Base-by-base conservation (phyloP, 1,140 invertebrate genomes). In the Drosophila parabipectinata region DNA sequence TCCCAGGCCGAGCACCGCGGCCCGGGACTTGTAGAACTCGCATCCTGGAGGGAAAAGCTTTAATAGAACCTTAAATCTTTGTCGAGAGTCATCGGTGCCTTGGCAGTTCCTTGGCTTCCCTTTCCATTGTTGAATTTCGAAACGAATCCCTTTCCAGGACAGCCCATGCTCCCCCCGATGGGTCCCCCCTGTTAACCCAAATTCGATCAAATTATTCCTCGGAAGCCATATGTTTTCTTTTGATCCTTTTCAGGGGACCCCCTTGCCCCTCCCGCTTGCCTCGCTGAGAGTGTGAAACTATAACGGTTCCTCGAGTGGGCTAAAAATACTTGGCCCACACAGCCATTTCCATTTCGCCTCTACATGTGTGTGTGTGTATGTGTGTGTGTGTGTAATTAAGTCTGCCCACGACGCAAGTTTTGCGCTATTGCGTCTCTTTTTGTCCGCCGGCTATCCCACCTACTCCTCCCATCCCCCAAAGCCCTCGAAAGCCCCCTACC, bases 361-460 rank as follows among this genome's bases (percentile, higher is more conserved):
- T 30, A 28, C 15, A 28, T 30, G 3, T 34, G 32, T 3, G 4
- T 41, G 39, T 66, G 37, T 0, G 1, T 41, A 4, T 66, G 37
- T 53, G 34, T 56, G 55, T 73, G 52, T 67, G 66, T 77, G 48
- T 64, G 63, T 66, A 87, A 85, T 85, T 87, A 85, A 85, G 82
- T 85, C 78, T 85, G 82, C 82, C 81, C 73, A 78, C 73, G 55
- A 78, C 76, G 62, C 72, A 68, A 76, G 58, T 76, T 83, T 72
- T 83, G 66, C 60, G 62, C 78, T 41, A 30, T 15, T 63, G 58
- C 59, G 18, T 50, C 47, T 45, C 60, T 30, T 28, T 60, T 67
- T 28, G 45, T 44, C 52, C 76, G 21, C 21, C 21, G 21, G 21
- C 21, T 21, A 21, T 21, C 15, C 34, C 34, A 10, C 9, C 24